These are phyloP conservation scores for Dascillus cervinus DNA, from an alignment of 2,888 invertebrate species.

Conservation along the genomic window DNA sequence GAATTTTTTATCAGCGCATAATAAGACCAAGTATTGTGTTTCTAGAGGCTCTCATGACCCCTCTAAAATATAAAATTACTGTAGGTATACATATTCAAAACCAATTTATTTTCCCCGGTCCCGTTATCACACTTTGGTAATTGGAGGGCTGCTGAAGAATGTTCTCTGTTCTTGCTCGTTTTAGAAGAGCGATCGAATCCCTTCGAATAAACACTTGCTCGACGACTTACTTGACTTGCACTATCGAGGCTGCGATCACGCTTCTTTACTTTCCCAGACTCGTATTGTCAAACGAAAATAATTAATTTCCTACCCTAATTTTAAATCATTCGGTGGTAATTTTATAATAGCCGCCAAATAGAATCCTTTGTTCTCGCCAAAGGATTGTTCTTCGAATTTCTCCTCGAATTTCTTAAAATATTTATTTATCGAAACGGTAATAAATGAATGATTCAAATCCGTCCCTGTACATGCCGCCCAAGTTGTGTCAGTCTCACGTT, in stretches of 20 bases:
- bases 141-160: slow-evolving; percentile 32
- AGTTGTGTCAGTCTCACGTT: slow-evolving; percentile 27
- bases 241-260: slow-evolving; percentile 9
- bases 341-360: too few species aligned
- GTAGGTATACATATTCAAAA: slow-evolving; percentile 32
- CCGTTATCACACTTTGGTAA: slow-evolving; percentile 33
- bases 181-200: slow-evolving; percentile 28
- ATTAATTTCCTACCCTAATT: too few species aligned
- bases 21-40: not conserved
- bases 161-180: slow-evolving; percentile 29
- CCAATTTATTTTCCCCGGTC: slow-evolving; percentile 24
- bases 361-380: too few species aligned
- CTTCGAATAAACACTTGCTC: slow-evolving; percentile 26
- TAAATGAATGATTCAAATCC: too few species aligned
- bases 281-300: too few species aligned
- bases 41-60: slow-evolving; percentile 13
- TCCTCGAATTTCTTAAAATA: too few species aligned
- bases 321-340: too few species aligned
- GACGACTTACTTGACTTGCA: slow-evolving; percentile 18
- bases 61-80: slow-evolving; percentile 22
- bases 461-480: too few species aligned
- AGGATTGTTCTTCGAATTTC: too few species aligned
- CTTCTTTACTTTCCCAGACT: too few species aligned
- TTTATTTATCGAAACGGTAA: too few species aligned
- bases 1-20: too few species aligned